A percentile compares a stretch with the other conserved stretches of the same genome.
These are phyloP conservation scores for Cuniculus paca DNA, from an alignment of 2,797 vertebrate species.

Conservation along the genomic window DNA sequence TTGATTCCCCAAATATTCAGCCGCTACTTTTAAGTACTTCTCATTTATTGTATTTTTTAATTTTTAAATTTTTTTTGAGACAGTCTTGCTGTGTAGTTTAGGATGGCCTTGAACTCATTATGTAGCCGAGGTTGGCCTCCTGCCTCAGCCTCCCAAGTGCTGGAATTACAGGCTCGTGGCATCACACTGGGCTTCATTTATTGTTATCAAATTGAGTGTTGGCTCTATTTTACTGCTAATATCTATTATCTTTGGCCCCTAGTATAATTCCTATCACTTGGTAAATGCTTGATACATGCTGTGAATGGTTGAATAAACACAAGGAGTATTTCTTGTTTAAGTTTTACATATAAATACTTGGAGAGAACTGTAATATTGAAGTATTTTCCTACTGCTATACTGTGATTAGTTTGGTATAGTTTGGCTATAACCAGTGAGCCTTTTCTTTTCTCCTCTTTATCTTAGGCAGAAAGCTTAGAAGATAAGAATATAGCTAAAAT, in stretches of 20 bases:
- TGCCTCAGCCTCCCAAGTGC: neutral
- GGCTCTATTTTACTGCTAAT: neutral
- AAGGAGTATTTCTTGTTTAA: neutral
- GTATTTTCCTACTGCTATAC: neutral
- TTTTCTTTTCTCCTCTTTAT: constrained; percentile 71
- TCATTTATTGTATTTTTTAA: neutral
- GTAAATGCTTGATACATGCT: neutral
- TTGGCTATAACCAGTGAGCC: constrained; percentile 41
- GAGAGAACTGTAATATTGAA: neutral
- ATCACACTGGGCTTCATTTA: neutral
- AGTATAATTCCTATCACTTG: neutral
- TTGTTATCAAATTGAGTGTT: neutral
- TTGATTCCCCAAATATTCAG: neutral
- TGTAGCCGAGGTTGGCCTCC: neutral
- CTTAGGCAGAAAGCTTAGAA: constrained; percentile 91
- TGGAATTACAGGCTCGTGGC: neutral
- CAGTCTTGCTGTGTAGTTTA: neutral
- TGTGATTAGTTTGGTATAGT: neutral
- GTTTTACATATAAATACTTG: neutral
- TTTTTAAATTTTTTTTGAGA: neutral
- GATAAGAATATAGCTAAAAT: constrained; percentile 91
- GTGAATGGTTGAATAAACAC: neutral
- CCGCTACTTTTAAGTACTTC: neutral
- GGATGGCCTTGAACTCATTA: neutral
- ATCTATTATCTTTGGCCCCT: neutral